Conservation (phyloP, 2,113 vertebrate genomes). For the pig (Sus scrofa) region DNA sequence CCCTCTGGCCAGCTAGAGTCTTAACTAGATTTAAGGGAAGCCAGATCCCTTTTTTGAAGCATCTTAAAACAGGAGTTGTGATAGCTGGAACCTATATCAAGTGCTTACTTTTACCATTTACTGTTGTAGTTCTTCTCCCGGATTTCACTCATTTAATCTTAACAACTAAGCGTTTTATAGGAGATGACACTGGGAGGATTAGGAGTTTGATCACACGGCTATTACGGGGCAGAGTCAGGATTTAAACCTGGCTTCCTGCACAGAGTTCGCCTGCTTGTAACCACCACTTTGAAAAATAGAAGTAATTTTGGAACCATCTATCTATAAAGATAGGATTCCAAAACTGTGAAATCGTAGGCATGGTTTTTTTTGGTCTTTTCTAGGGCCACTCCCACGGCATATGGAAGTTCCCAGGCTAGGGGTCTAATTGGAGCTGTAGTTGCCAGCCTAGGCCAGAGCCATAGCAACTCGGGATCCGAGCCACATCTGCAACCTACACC, state of each 20-base stretch:
- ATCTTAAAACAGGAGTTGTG: not conserved
- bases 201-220: not conserved
- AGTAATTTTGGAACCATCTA: not conserved
- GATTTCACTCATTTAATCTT: not conserved
- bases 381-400: no score
- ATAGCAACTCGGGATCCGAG: no score
- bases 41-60: not conserved
- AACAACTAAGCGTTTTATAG: not conserved
- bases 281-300: not conserved
- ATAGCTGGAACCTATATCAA: not conserved
- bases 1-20: conserved; percentile 49
- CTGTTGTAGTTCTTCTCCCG: not conserved
- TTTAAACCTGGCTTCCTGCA: not conserved
- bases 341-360: conserved; percentile 16
- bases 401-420: no score
- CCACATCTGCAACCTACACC: no score
- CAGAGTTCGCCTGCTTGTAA: not conserved
- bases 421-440: no score
- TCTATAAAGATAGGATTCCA: not conserved
- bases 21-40: conserved; percentile 30
- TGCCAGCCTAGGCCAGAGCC: no score
- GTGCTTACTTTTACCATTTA: not conserved
- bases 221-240: not conserved
- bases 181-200: not conserved
- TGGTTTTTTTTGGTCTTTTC: not conserved